phyloP scores from a whole-genome alignment of 2,113 vertebrate species.

The Cercocebus atys region DNA sequence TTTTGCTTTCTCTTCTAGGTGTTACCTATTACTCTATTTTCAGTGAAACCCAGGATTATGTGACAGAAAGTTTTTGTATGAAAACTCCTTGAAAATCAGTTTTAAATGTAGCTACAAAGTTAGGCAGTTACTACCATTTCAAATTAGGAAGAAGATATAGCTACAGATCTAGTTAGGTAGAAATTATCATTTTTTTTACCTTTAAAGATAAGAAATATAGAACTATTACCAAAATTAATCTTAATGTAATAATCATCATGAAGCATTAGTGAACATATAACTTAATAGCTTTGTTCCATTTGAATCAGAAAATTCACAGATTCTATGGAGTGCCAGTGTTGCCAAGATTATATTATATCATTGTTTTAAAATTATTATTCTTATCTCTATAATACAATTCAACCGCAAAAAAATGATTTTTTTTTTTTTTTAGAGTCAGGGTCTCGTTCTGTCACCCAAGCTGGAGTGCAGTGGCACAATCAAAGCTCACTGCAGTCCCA shows the following conservation, averaged over 20 bases:
- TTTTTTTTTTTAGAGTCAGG: neutral
- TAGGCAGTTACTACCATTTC: neutral
- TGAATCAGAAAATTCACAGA: slow-evolving; percentile 7
- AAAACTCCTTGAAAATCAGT: neutral
- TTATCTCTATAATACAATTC: neutral
- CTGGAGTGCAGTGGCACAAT: too few relatives aligned
- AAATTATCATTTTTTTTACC: neutral
- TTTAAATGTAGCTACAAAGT: neutral
- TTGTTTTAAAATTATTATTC: neutral
- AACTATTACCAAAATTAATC: neutral
- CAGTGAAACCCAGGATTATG: neutral
- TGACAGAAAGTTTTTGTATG: neutral
- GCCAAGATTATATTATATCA: neutral
- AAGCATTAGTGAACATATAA: neutral
- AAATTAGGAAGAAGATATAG: neutral
- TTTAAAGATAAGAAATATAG: neutral
- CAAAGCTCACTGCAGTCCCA: too few relatives aligned
- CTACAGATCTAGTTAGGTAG: neutral
- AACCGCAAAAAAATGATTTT: neutral
- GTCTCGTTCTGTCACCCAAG: too few relatives aligned
- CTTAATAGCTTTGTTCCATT: neutral
- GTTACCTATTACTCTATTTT: neutral
- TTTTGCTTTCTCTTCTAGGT: neutral
- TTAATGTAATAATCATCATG: neutral
- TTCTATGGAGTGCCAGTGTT: neutral